phyloP scores from a whole-genome alignment of 92 coral and sea anemone genomes.

The Actinernus sp. region DNA sequence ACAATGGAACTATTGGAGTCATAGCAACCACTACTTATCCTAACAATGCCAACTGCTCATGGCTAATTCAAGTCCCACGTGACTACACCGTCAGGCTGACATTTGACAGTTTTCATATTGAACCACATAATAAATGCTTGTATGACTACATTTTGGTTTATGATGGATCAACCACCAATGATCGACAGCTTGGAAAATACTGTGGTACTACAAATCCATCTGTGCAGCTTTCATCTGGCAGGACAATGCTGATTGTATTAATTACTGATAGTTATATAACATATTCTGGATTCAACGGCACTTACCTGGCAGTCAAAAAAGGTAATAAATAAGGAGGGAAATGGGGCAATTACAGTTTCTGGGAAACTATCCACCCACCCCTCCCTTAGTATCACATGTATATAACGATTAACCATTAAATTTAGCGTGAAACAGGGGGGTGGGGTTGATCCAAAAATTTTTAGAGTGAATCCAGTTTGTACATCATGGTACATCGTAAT shows the following conservation, averaged over 20 bases:
- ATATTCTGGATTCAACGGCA: conserved; percentile 12
- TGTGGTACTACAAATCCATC: conserved; percentile 24
- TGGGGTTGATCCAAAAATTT: too few relatives aligned
- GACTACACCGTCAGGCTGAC: conserved; percentile 20
- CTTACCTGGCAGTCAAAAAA: conserved; percentile 15
- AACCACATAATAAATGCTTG: not conserved
- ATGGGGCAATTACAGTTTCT: too few relatives aligned
- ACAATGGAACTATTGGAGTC: too few relatives aligned
- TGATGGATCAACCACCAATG: conserved; percentile 28
- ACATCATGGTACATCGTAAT: too few relatives aligned
- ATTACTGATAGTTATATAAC: conserved; percentile 1
- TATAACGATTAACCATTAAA: too few relatives aligned
- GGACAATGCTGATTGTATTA: conserved; percentile 3
- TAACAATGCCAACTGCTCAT: conserved; percentile 6
- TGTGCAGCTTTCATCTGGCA: conserved; percentile 7
- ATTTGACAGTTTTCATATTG: conserved; percentile 16
- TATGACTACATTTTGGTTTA: conserved; percentile 10
- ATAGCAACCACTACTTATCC: too few relatives aligned
- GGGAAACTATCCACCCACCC: too few relatives aligned
- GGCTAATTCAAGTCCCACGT: conserved; percentile 25
- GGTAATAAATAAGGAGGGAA: conserved; percentile 24
- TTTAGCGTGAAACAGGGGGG: too few relatives aligned
- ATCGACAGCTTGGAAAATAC: conserved; percentile 19
- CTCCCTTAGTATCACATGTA: too few relatives aligned
- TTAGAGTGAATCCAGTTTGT: too few relatives aligned